phyloP scores from a whole-genome alignment of 2,113 vertebrate species.

The Seriola rivoliana region DNA sequence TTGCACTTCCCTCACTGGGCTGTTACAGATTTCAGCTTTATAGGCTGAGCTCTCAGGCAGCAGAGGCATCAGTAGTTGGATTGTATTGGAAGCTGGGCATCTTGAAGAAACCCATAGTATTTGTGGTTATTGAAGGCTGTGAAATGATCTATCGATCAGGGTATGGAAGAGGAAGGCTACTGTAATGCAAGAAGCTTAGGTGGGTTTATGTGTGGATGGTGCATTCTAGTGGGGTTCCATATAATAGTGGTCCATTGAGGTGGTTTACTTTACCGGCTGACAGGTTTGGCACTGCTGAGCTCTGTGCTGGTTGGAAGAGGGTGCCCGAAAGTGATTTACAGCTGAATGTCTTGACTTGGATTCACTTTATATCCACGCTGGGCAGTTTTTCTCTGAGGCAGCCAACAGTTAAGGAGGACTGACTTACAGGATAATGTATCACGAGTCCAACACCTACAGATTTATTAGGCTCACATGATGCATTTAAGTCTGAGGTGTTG shows the following conservation, averaged over 20 bases:
- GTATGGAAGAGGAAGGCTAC: background rate
- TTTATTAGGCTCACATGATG: slow-evolving; percentile 7
- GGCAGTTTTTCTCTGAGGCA: background rate
- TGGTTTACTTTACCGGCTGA: slow-evolving; percentile 9
- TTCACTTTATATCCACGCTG: background rate
- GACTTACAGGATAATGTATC: slow-evolving; percentile 10
- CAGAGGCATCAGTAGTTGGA: slow-evolving; percentile 27
- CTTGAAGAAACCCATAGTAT: background rate
- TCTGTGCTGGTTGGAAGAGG: background rate
- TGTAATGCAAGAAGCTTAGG: slow-evolving; percentile 9
- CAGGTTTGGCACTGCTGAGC: background rate
- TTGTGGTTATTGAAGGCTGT: slow-evolving; percentile 12
- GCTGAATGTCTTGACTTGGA: background rate
- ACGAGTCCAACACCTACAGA: background rate
- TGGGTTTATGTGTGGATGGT: slow-evolving; percentile 27
- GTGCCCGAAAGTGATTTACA: slow-evolving; percentile 7
- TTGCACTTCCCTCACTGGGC: background rate
- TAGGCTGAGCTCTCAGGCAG: slow-evolving; percentile 9
- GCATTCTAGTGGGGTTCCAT: slow-evolving; percentile 13
- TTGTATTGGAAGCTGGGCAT: background rate
- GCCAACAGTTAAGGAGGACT: background rate
- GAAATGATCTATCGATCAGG: slow-evolving; percentile 28
- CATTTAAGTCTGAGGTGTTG: slow-evolving; percentile 6
- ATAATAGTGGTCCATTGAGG: background rate
- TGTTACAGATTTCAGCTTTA: slow-evolving; percentile 25